phyloP scores from a whole-genome alignment of 2,888 invertebrate genomes.

The Rhamnusium bicolor region DNA sequence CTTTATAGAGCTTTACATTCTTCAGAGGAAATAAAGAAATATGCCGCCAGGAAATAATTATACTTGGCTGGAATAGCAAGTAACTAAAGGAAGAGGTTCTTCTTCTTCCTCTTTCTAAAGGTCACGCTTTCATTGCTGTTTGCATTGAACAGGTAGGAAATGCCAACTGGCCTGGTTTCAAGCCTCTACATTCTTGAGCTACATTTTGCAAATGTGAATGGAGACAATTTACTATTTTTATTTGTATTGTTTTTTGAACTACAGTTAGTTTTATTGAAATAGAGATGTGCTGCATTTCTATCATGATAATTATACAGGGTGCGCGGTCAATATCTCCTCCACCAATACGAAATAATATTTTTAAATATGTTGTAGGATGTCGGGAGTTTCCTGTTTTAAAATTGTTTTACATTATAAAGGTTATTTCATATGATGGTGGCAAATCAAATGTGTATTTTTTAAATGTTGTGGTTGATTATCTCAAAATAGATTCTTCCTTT shows the following conservation, averaged over 20 bases:
- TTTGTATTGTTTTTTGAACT: neutral
- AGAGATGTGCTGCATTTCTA: too few relatives aligned
- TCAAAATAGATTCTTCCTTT: too few relatives aligned
- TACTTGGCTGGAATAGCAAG: conserved; percentile 42
- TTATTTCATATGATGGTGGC: too few relatives aligned
- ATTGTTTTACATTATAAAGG: too few relatives aligned
- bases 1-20: conserved; percentile 47
- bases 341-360: too few relatives aligned
- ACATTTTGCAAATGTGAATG: neutral
- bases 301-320: too few relatives aligned
- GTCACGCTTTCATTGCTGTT: neutral
- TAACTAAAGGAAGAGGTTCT: conserved; percentile 21
- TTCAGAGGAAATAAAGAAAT: conserved; percentile 53
- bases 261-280: too few relatives aligned
- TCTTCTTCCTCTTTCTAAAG: neutral
- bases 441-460: too few relatives aligned
- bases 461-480: too few relatives aligned
- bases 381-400: too few relatives aligned
- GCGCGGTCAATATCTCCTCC: too few relatives aligned
- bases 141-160: conserved; percentile 15
- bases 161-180: neutral
- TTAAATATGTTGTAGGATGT: too few relatives aligned
- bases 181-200: neutral
- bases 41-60: conserved; percentile 52
- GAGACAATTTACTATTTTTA: neutral